phyloP scores from a whole-genome alignment of 2,797 vertebrate genomes.

The Tragopan temminckii region DNA sequence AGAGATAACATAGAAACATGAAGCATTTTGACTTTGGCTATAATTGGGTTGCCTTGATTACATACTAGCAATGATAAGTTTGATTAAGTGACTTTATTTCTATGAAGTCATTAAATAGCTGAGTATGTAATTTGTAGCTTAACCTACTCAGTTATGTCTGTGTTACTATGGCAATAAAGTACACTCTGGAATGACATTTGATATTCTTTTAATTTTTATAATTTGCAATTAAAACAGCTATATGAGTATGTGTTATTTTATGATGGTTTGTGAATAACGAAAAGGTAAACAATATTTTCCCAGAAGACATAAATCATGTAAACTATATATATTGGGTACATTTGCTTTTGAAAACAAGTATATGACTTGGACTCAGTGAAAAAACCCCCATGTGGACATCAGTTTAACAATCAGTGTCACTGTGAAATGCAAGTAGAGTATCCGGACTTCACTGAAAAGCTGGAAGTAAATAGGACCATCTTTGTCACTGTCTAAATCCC shows the following conservation, averaged over 20 bases:
- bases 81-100: constrained; percentile 77
- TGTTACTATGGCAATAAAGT: constrained; percentile 75
- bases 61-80: constrained; percentile 47
- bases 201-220: constrained; percentile 75
- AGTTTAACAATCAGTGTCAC: not conserved
- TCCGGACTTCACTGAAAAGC: not conserved
- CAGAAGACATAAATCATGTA: not conserved
- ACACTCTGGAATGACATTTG: constrained; percentile 67
- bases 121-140: constrained; percentile 73
- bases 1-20: not conserved
- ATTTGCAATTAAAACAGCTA: constrained; percentile 67
- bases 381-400: not conserved
- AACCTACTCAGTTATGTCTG: constrained; percentile 68
- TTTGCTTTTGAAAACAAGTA: not conserved
- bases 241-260: constrained; percentile 48
- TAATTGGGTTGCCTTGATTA: constrained; percentile 62
- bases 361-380: not conserved
- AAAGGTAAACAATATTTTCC: constrained; percentile 12
- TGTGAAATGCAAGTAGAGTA: not conserved
- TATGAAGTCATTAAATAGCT: constrained; percentile 71
- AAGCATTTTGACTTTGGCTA: constrained; percentile 51
- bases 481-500: not conserved
- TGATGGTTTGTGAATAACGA: constrained; percentile 37
- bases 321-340: not conserved
- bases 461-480: not conserved